These are phyloP conservation scores for Odobenus rosmarus DNA, from an alignment of 2,113 vertebrate genomes.

Conservation along the genomic window DNA sequence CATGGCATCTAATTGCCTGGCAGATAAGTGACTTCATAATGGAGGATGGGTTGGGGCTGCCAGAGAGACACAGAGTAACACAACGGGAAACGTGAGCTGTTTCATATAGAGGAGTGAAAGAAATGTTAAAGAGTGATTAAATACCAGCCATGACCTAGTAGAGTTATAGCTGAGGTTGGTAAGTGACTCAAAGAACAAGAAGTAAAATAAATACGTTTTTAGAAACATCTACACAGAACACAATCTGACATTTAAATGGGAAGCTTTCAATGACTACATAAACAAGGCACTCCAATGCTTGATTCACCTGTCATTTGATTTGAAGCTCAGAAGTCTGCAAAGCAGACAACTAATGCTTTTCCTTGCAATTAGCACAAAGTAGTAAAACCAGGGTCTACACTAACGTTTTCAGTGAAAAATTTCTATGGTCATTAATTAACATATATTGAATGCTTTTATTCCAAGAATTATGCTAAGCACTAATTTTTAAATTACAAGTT, in stretches of 20 bases:
- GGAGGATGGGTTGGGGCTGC: background rate
- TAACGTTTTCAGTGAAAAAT: conserved; percentile 46
- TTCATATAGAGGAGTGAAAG: background rate
- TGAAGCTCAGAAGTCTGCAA: conserved; percentile 16
- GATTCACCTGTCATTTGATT: background rate
- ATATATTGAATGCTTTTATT: background rate
- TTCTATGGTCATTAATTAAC: background rate
- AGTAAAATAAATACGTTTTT: conserved; percentile 37
- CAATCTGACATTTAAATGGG: conserved; percentile 24
- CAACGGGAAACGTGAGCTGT: background rate
- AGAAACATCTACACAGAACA: background rate
- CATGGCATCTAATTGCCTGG: background rate
- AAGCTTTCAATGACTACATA: conserved; percentile 26
- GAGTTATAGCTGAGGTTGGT: background rate
- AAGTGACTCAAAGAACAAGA: background rate
- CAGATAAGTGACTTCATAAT: conserved; percentile 13
- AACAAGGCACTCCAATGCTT: background rate
- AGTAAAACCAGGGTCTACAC: background rate
- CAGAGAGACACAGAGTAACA: background rate
- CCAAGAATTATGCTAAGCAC: background rate
- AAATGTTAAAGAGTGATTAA: background rate
- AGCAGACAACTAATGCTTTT: background rate
- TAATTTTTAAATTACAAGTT: conserved; percentile 27
- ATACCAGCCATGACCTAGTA: background rate
- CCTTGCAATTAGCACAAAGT: background rate